A percentile compares a stretch with the other conserved stretches of the same genome.
Conservation (phyloP, 2,113 vertebrate species). For the Pao palembangensis region DNA sequence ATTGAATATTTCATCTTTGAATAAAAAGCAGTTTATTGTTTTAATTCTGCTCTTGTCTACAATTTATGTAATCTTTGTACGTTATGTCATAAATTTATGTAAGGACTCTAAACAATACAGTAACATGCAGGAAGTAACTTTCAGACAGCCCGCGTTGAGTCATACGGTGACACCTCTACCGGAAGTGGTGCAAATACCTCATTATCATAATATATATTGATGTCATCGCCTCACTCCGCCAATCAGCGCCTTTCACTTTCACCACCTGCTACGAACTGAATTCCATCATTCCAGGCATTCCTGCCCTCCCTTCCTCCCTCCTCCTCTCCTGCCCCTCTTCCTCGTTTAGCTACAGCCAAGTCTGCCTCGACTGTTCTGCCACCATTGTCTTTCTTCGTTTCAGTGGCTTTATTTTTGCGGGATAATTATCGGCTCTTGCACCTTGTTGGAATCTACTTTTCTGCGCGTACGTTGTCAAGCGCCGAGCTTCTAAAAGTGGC, state of each 20-base stretch:
- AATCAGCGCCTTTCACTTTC: conserved; percentile 75
- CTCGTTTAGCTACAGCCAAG: conserved; percentile 64
- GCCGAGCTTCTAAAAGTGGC: conserved; percentile 72
- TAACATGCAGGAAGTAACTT: no score
- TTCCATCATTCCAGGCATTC: conserved; percentile 95
- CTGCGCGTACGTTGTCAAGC: conserved; percentile 27
- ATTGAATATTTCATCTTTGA: no score
- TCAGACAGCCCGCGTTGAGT: no score
- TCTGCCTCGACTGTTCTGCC: conserved; percentile 50
- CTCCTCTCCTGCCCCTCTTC: conserved; percentile 41
- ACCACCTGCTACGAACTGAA: conserved; percentile 89
- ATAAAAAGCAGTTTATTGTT: no score
- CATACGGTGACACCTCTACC: conserved; percentile 52
- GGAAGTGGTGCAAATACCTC: conserved; percentile 70
- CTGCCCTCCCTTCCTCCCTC: conserved; percentile 50
- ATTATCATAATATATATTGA: conserved; percentile 82
- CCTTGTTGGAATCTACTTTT: background rate
- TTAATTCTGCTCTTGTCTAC: no score
- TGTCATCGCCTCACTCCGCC: conserved; percentile 68
- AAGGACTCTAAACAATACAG: no score
- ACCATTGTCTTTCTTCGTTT: conserved; percentile 37
- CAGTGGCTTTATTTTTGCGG: conserved; percentile 16
- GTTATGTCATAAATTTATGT: no score
- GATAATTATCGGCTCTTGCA: conserved; percentile 1
- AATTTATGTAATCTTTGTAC: no score